A percentile compares a stretch with the other conserved stretches of the same genome.
phyloP scores from a whole-genome alignment of 2,797 vertebrate species.

The Chanos chanos region DNA sequence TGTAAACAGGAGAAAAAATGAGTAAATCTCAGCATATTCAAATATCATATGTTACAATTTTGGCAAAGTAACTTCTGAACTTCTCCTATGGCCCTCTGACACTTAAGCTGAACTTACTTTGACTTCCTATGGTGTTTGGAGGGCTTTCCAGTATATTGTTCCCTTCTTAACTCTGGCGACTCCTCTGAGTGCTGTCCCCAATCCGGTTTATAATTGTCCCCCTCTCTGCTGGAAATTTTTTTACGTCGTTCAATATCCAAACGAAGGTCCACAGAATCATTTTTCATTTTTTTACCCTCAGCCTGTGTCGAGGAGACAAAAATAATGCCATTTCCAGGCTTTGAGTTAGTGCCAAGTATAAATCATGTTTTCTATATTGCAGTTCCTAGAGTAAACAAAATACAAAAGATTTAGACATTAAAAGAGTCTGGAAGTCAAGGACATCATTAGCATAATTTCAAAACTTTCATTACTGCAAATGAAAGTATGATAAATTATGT shows the following conservation, averaged over 20 bases:
- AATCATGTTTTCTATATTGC: too few species aligned
- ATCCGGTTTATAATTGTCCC: conserved; percentile 82
- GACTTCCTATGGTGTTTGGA: conserved; percentile 83
- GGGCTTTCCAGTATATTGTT: conserved; percentile 79
- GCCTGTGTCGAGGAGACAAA: conserved; percentile 74
- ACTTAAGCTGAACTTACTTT: conserved; percentile 72
- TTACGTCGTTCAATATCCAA: conserved; percentile 97
- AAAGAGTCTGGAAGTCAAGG: conserved; percentile 13
- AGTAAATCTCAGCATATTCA: conserved; percentile 17
- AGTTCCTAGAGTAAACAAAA: too few species aligned
- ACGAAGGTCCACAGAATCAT: conserved; percentile 88
- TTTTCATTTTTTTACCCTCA: conserved; percentile 80
- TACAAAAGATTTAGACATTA: conserved; percentile 11
- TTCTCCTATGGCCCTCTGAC: too few species aligned
- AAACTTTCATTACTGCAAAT: conserved; percentile 39
- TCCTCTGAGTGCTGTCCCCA: conserved; percentile 76
- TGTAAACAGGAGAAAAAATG: conserved; percentile 24
- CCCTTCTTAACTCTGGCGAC: conserved; percentile 80
- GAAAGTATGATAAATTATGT: too few species aligned
- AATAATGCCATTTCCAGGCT: conserved; percentile 67
- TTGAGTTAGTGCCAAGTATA: conserved; percentile 65
- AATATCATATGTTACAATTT: conserved; percentile 34
- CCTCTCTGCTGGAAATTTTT: conserved; percentile 82
- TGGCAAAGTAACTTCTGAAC: too few species aligned
- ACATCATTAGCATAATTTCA: neutral